Conservation (phyloP, 2,113 vertebrate genomes). For the Phasianus colchicus region DNA sequence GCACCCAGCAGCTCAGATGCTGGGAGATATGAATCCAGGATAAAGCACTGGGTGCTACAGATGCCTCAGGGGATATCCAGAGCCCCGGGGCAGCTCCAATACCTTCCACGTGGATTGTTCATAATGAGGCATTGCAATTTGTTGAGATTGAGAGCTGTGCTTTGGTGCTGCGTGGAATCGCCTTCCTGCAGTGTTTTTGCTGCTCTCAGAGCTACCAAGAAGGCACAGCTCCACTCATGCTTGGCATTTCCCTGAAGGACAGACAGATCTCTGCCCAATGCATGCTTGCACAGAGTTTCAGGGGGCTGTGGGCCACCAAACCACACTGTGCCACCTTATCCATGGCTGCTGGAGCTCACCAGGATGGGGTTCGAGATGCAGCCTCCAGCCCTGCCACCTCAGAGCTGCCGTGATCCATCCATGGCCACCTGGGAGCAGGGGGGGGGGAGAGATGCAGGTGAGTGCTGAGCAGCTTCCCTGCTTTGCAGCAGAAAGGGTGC, state of each 20-base stretch:
- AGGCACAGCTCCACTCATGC: background rate
- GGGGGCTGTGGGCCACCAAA: background rate
- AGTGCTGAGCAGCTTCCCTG: background rate
- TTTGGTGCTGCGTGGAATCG: accelerated
- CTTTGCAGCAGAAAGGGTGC: background rate
- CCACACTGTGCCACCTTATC: background rate
- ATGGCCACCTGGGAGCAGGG: background rate
- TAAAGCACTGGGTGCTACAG: background rate
- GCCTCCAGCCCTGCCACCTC: background rate
- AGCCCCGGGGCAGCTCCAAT: accelerated
- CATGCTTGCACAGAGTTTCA: accelerated
- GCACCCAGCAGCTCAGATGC: background rate
- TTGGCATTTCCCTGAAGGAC: background rate
- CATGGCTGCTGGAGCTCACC: background rate
- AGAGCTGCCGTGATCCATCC: background rate
- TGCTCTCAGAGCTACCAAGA: background rate
- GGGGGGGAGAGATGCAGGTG: background rate
- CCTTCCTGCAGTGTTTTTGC: background rate
- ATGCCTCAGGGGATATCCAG: accelerated
- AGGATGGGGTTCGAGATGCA: background rate
- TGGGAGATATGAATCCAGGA: accelerated
- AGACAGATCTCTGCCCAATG: background rate
- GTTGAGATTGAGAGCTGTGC: accelerated
- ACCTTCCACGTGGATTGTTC: background rate
- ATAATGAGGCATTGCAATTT: background rate